These are phyloP conservation scores for Patagioenas fasciata DNA, from an alignment of 2,113 vertebrate genomes.

Conservation along the genomic window DNA sequence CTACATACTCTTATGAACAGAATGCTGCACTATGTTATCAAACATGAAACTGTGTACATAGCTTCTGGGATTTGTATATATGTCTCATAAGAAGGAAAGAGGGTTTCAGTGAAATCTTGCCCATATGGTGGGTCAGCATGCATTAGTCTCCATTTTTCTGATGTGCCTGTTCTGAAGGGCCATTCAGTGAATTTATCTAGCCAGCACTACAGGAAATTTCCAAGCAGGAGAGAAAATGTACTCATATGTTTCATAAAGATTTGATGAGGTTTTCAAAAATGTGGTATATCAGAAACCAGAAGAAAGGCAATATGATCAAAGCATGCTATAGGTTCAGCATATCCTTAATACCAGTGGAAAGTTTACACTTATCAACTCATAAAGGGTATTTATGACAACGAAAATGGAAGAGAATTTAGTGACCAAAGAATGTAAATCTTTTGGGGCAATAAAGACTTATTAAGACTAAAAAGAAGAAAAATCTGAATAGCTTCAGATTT, in stretches of 20 bases:
- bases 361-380: background rate
- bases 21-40: slow-evolving; percentile 50
- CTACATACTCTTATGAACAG: slow-evolving; percentile 39
- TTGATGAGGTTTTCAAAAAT: background rate
- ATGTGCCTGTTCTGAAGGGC: slow-evolving; percentile 4
- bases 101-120: slow-evolving; percentile 19
- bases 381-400: background rate
- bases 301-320: background rate
- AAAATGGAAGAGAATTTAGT: background rate
- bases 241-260: background rate
- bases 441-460: background rate
- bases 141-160: slow-evolving; percentile 40
- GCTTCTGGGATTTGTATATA: slow-evolving; percentile 54
- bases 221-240: background rate
- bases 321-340: background rate
- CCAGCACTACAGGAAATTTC: slow-evolving; percentile 10
- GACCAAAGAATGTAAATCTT: background rate
- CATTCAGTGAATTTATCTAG: slow-evolving; percentile 10
- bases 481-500: background rate
- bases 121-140: slow-evolving; percentile 59
- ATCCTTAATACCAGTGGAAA: background rate
- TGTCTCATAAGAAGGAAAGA: slow-evolving; percentile 34
- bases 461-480: background rate
- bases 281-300: background rate
- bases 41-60: slow-evolving; percentile 46